Evolutionary conservation across 37 sponge, comb jelly and placozoan genomes (phyloP).

Genomic region (Beroe forskalii): DNA sequence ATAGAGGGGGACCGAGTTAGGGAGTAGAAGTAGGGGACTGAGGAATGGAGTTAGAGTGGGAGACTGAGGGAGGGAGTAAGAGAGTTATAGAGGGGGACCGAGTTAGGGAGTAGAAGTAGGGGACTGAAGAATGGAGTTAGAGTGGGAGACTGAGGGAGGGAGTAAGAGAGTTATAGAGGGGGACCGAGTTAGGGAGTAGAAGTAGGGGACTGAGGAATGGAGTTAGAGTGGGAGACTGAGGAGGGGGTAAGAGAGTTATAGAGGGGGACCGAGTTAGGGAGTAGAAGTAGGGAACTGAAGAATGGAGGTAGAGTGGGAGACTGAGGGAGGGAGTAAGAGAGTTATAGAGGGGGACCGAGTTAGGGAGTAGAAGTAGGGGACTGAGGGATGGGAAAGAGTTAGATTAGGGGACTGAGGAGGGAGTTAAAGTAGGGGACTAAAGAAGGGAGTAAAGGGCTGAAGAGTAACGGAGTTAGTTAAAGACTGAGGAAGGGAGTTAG

Average conservation of each 20-base stretch:
- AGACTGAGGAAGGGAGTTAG: not conserved
- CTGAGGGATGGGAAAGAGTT: not conserved
- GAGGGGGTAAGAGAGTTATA: not conserved
- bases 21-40: no score
- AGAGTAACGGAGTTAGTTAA: not conserved
- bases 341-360: not conserved
- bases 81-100: no score
- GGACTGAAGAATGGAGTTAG: no score
- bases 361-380: not conserved
- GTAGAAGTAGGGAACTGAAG: not conserved
- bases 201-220: no score
- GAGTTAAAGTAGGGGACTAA: not conserved
- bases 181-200: no score
- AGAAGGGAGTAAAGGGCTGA: not conserved
- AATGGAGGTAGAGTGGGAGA: conserved; percentile 24
- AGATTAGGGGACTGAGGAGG: not conserved
- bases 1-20: no score
- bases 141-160: no score
- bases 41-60: no score
- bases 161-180: no score
- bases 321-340: conserved; percentile 26
- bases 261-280: conserved; percentile 1
- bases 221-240: not conserved
- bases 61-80: no score
- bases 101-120: no score